Conservation (phyloP, 2,113 vertebrate genomes). For the Misgurnus anguillicaudatus region DNA sequence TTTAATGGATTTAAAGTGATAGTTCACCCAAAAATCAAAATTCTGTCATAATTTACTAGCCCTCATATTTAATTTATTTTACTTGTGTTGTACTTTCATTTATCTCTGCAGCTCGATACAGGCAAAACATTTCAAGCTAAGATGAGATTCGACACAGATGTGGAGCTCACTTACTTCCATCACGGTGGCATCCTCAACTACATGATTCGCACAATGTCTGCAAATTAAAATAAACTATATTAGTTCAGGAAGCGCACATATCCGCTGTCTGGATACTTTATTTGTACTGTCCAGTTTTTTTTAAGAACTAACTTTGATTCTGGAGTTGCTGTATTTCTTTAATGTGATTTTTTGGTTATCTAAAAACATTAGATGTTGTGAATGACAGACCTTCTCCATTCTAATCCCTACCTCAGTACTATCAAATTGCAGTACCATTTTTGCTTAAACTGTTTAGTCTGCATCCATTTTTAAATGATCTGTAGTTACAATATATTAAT, state of each 20-base stretch:
- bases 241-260: not conserved
- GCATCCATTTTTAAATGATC: not conserved
- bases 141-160: constrained; percentile 95
- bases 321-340: not conserved
- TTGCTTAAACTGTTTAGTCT: not conserved
- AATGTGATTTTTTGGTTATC: not conserved
- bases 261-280: not conserved
- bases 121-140: constrained; percentile 84
- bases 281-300: not conserved
- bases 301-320: not conserved
- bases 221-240: constrained; percentile 54
- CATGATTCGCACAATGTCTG: constrained; percentile 95
- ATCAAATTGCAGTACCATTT: not conserved
- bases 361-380: constrained; percentile 6
- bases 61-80: too few species aligned
- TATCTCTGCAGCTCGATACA: constrained; percentile 80
- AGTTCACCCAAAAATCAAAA: too few species aligned
- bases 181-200: constrained; percentile 97
- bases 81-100: constrained; percentile 25
- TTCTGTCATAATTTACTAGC: too few species aligned
- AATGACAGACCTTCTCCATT: not conserved
- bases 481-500: not conserved
- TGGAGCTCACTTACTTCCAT: constrained; percentile 91
- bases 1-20: too few species aligned
- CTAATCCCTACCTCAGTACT: constrained; percentile 31